phyloP scores from a whole-genome alignment of 2,888 invertebrate genomes.

The Melanostoma scalare region DNA sequence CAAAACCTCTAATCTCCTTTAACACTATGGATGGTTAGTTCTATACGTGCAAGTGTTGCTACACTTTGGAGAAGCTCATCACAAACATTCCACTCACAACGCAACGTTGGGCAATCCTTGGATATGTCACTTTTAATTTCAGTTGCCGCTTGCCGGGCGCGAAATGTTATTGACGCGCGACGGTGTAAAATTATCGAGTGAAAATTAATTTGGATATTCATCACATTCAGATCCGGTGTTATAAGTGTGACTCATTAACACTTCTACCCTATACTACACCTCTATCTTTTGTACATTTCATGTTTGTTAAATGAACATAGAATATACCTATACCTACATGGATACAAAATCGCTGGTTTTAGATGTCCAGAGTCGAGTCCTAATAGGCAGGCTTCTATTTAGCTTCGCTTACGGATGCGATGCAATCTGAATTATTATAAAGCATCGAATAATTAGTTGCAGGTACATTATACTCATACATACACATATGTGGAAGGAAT shows the following conservation, averaged over 20 bases:
- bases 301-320: background rate
- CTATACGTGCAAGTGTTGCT: constrained; percentile 14
- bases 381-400: constrained; percentile 48
- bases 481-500: constrained; percentile 15
- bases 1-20: constrained; percentile 66
- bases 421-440: constrained; percentile 69
- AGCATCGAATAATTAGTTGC: constrained; percentile 58
- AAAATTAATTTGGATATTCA: constrained; percentile 69
- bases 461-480: constrained; percentile 16
- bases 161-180: constrained; percentile 28
- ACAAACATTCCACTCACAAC: constrained; percentile 2
- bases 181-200: constrained; percentile 69
- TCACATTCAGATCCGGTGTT: constrained; percentile 58
- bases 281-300: background rate
- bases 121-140: constrained; percentile 69
- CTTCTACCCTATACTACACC: constrained; percentile 2
- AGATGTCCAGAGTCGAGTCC: constrained; percentile 14
- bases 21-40: constrained; percentile 1
- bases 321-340: background rate
- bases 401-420: constrained; percentile 48
- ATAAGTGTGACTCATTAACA: constrained; percentile 60
- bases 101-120: constrained; percentile 35
- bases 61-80: background rate
- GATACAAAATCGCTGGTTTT: constrained; percentile 41
- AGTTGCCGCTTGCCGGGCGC: constrained; percentile 3